A percentile compares a stretch with the other conserved stretches of the same genome.
phyloP scores from a whole-genome alignment of 2,113 vertebrate species.

The Saguinus midas region DNA sequence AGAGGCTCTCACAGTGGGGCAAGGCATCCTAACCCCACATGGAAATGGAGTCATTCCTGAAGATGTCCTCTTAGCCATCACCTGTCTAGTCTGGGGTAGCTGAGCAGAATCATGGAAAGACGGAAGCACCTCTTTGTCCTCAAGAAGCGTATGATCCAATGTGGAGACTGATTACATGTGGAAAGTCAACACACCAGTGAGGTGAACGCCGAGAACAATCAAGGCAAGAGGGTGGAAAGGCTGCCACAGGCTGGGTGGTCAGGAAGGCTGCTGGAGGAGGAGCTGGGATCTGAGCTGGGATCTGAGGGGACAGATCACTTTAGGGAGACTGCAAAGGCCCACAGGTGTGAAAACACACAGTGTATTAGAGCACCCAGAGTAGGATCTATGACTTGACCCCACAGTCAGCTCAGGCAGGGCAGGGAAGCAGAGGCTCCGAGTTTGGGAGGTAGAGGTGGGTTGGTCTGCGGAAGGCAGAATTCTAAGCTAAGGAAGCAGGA shows the following conservation, averaged over 20 bases:
- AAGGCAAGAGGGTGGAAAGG: neutral
- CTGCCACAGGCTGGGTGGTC: neutral
- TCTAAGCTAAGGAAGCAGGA: neutral
- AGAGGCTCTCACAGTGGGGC: neutral
- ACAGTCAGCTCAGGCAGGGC: neutral
- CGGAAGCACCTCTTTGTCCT: neutral
- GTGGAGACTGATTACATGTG: neutral
- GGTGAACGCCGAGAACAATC: neutral
- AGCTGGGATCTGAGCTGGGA: neutral
- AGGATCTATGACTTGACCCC: neutral
- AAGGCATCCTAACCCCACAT: neutral
- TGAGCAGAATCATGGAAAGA: neutral
- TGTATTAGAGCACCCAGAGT: too few relatives aligned
- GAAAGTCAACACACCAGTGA: neutral
- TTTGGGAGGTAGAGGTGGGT: neutral
- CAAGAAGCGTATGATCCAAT: neutral
- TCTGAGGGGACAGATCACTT: neutral
- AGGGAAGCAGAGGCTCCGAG: neutral
- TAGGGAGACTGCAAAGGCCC: neutral
- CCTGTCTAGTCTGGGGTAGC: neutral
- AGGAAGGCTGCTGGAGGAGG: neutral
- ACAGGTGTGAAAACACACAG: neutral
- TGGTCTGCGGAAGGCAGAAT: neutral
- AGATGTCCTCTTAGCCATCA: neutral
- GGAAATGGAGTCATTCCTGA: neutral